Conservation (phyloP, 2,113 vertebrate genomes). For the Cephalopterus ornatus region DNA sequence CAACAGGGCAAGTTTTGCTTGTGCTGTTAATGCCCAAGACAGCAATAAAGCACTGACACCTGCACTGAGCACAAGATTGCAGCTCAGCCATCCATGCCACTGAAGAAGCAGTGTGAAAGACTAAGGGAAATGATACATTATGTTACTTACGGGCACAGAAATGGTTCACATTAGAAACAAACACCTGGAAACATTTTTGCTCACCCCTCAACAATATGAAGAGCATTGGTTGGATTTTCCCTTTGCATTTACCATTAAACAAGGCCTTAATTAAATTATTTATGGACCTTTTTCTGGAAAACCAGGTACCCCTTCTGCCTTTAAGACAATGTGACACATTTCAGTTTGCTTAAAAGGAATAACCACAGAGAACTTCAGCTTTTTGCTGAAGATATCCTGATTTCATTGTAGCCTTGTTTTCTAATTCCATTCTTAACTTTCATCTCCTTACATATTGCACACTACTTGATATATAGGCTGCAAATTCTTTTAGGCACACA, state of each 20-base stretch:
- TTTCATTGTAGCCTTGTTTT: not conserved
- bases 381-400: not conserved
- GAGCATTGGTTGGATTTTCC: not conserved
- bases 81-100: not conserved
- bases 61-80: not conserved
- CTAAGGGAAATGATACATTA: not conserved
- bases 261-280: not conserved
- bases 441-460: not conserved
- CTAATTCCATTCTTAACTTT: not conserved
- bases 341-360: not conserved
- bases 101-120: not conserved
- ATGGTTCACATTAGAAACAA: not conserved
- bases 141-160: not conserved
- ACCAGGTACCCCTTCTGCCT: not conserved
- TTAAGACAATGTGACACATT: not conserved
- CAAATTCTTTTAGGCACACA: not conserved
- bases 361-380: not conserved
- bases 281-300: not conserved
- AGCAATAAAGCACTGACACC: not conserved
- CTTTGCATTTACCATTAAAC: not conserved
- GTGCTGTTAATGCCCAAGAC: rapidly evolving
- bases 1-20: not conserved
- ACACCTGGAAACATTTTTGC: not conserved
- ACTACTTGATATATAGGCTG: not conserved
- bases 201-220: not conserved